phyloP scores from a whole-genome alignment of 2,797 vertebrate species.

The Paramormyrops hopkinsi region DNA sequence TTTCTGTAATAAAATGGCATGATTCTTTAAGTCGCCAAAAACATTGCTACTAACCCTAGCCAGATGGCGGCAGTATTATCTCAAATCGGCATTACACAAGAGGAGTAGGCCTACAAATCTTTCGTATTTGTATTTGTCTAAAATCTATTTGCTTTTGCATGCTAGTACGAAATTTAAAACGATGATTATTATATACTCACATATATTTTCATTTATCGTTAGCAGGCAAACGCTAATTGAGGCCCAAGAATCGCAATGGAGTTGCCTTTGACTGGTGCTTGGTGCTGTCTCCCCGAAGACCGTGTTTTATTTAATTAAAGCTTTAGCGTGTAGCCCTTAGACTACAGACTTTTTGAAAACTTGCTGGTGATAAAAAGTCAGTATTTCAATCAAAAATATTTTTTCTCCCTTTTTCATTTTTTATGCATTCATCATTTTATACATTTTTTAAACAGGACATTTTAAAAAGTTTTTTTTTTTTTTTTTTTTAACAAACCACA shows the following conservation, averaged over 20 bases:
- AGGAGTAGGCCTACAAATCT: neutral
- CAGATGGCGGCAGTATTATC: conserved; percentile 8
- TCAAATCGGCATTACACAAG: neutral
- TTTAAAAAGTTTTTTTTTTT: conserved; percentile 29
- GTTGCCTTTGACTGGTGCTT: conserved; percentile 28
- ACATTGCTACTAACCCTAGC: neutral
- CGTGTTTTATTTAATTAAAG: conserved; percentile 32
- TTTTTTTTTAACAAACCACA: conserved; percentile 23
- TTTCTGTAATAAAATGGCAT: neutral
- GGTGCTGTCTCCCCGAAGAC: conserved; percentile 40
- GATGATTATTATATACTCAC: neutral
- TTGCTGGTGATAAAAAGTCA: conserved; percentile 38
- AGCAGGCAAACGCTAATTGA: conserved; percentile 30
- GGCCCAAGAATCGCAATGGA: conserved; percentile 29
- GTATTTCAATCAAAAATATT: conserved; percentile 45
- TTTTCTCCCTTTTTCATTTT: conserved; percentile 37
- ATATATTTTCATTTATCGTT: neutral
- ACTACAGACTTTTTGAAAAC: conserved; percentile 8
- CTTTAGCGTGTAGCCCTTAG: conserved; percentile 27
- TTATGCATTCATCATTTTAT: conserved; percentile 45
- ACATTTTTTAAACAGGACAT: conserved; percentile 28
- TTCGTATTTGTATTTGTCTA: neutral
- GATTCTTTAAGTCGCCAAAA: neutral
- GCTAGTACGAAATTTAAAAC: neutral
- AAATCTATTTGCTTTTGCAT: neutral